Percentiles rank a stretch among this genome's conserved stretches.
phyloP scores from a whole-genome alignment of 1,140 invertebrate genomes.

The Lordiphosa collinella region DNA sequence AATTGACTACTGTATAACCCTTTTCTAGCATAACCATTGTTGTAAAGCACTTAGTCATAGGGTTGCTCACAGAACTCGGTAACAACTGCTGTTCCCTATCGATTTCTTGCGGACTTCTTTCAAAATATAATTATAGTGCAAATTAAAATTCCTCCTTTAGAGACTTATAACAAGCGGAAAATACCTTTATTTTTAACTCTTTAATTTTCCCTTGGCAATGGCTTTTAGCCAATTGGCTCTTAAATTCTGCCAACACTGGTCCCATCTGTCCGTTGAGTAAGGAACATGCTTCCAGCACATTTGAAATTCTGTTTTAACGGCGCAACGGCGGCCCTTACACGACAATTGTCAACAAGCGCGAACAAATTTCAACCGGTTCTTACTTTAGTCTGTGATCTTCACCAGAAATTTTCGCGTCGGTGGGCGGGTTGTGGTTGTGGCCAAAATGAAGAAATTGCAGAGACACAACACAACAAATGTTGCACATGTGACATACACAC shows the following conservation, averaged over 20 bases:
- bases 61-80: too few relatives aligned
- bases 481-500: conserved; percentile 33
- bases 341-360: conserved; percentile 71
- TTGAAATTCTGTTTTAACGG: conserved; percentile 51
- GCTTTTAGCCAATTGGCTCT: too few relatives aligned
- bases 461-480: conserved; percentile 29
- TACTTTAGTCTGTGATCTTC: conserved; percentile 29
- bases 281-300: conserved; percentile 51
- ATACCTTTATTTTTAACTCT: too few relatives aligned
- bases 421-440: conserved; percentile 32
- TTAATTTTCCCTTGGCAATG: too few relatives aligned
- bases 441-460: conserved; percentile 70
- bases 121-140: too few relatives aligned
- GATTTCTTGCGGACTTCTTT: too few relatives aligned
- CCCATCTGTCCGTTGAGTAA: conserved; percentile 18
- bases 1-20: too few relatives aligned
- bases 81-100: too few relatives aligned
- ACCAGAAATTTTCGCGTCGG: conserved; percentile 46
- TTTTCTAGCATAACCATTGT: too few relatives aligned
- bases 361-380: conserved; percentile 60
- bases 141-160: too few relatives aligned
- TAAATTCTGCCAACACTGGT: not conserved
- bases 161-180: too few relatives aligned
- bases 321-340: conserved; percentile 46
- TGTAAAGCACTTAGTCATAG: too few relatives aligned